Percentiles rank a stretch among this genome's conserved stretches.
Conservation (phyloP, 1,140 invertebrate species). For the Solen grandis region DNA sequence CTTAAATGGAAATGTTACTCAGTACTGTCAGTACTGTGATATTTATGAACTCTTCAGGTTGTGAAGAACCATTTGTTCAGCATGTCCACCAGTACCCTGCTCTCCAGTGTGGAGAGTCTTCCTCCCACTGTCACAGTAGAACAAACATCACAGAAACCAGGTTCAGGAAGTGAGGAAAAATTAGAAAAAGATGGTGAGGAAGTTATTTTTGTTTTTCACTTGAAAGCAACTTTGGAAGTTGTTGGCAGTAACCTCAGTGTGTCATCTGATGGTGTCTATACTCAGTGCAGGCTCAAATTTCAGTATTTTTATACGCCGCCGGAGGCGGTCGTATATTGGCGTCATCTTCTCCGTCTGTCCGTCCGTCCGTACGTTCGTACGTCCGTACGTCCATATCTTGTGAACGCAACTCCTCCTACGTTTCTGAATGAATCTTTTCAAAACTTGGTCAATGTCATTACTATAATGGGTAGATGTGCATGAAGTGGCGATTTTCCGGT, state of each 20-base stretch:
- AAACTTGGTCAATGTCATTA: too few relatives aligned
- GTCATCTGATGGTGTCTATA: not conserved
- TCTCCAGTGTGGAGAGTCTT: slow-evolving; percentile 67
- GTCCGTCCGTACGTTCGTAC: too few relatives aligned
- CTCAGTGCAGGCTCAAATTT: not conserved
- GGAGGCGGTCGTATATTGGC: too few relatives aligned
- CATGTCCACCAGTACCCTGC: slow-evolving; percentile 59
- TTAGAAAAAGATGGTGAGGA: not conserved
- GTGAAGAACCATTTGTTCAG: slow-evolving; percentile 63
- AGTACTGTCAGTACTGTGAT: too few relatives aligned
- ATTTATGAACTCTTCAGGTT: slow-evolving; percentile 56
- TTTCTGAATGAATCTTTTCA: too few relatives aligned
- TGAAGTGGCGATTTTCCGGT: too few relatives aligned
- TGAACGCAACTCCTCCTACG: too few relatives aligned
- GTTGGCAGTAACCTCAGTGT: not conserved
- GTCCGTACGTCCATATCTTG: too few relatives aligned
- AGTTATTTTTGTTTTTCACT: not conserved
- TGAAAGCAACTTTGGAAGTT: not conserved
- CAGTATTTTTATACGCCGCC: too few relatives aligned
- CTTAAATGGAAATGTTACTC: too few relatives aligned
- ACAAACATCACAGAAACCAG: slow-evolving; percentile 22
- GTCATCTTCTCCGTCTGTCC: too few relatives aligned
- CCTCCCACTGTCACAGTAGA: slow-evolving; percentile 34
- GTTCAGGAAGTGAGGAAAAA: not conserved
- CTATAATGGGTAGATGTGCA: too few relatives aligned